Evolutionary conservation across 2,888 invertebrate genomes (phyloP), one percentile per base, ranked within the genome.

Genomic region (Pyrocoelia pectoralis): DNA sequence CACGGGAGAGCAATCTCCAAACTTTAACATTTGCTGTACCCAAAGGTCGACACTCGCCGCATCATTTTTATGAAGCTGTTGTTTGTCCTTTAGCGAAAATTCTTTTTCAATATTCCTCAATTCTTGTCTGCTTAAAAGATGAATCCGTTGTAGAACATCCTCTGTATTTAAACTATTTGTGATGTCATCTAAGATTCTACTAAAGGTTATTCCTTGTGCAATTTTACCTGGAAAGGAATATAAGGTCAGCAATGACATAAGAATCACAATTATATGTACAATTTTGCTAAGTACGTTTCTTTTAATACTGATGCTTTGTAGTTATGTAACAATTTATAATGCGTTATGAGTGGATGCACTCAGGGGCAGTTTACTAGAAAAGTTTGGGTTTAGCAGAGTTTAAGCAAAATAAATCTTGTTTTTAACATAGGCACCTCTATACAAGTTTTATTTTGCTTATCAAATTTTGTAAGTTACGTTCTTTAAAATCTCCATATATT

Each of bases 101-200:
- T 46, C 46, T 17, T 17, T 46, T 46, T 46, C 17, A 15, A 46
- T 46, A 17, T 46, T 46, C 8, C 46, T 14, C 14, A 46, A 15
- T 8, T 46, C 46, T 46, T 46, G 46, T 46, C 46, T 46, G 14
- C 17, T 46, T 17, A 46, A 46, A 15, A 46, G 17, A 46, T 46
- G 46, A 15, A 46, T 46, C 5, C 46, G 46, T 15, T 46, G 15
- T 14, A 46, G 6, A 46, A 17, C 17, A 6, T 46, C 46, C 14
- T 46, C 46, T 17, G 10, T 46, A 10, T 14, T 17, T 46, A 15
- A 14, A 10, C 46, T 46, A 38, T 38, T 38, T 17, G 14, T 46
- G 17, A 46, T 15, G 17, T 46, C 46, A 15, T 46, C 17, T 17
- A 46, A 46, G 14, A 46, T 46, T 46, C 46, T 46, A 46, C 46